Base-by-base conservation (phyloP, 2,888 invertebrate species). In the Nomada ferruginata region DNA sequence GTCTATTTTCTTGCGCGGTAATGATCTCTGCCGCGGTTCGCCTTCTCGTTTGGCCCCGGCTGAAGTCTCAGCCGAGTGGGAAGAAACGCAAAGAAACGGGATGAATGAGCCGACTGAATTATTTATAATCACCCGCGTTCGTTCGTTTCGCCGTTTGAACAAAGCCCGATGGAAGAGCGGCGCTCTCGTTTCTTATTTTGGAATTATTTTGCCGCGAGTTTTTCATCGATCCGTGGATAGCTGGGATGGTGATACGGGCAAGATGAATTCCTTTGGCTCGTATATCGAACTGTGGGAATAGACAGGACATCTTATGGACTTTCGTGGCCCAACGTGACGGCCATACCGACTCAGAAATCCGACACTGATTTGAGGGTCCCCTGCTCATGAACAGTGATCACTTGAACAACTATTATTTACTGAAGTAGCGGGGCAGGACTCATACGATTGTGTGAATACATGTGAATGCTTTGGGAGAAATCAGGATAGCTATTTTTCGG, bases 1-100 rank as follows among this genome's bases (percentile, higher is more conserved):
- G 10, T 64, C 59, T 53, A 79, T 82, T 79, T 80, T 76, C 72
- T 72, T 57, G 57, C 53, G 64, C 44, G 36, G 52, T 86, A 82
- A 84, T 79, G 84, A 82, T 86, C 72, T 11, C 65, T 29, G 72
- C 52, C 23, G 11, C 26, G 60, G 36, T 7, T n/a, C 15, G 53
- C 15, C 50, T 52, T 63, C 59, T 44, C 36, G n/a, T 20, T 72
- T 60, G 47, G 69, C 23, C n/a, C 11, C 15, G 52, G 47, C 44
- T 44, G 44, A 44, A 57, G 61, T 42, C 13, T 5, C 57, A 15
- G 15, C 1, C n/a, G 50, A 23, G 23, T 47, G n/a, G 9, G n/a
- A 11, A 50, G n/a, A 20, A 71, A 57, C 66, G 68, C 52, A 68
- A 66, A 68, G 63, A 72, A 79, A 72, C 79, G 23, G 2, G 20